Evolutionary conservation across 1,140 invertebrate species (phyloP).

Genomic region (Monomorium pharaonis): DNA sequence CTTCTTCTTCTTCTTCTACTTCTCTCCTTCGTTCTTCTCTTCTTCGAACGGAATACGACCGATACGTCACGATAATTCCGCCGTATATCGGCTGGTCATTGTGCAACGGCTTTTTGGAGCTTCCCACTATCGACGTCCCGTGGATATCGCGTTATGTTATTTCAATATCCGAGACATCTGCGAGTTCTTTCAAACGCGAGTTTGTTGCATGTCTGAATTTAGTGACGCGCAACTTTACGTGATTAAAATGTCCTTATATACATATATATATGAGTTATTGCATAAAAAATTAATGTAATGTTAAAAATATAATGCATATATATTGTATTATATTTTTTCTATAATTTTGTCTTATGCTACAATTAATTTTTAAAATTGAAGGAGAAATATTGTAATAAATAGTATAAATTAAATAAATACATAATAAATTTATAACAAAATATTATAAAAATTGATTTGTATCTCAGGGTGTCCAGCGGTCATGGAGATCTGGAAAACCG

Average conservation of each 20-base stretch:
- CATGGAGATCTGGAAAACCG: no score
- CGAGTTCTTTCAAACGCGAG: not conserved
- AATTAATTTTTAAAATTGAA: not conserved
- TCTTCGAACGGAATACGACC: constrained; percentile 52
- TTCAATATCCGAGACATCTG: constrained; percentile 25
- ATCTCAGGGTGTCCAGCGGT: no score
- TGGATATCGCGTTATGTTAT: not conserved
- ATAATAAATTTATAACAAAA: not conserved
- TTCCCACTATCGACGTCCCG: not conserved
- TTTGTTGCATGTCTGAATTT: constrained; percentile 1
- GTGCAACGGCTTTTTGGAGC: constrained; percentile 19
- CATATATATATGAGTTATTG: not conserved
- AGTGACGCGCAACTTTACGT: not conserved
- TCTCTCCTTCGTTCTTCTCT: constrained; percentile 16
- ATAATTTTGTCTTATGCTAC: no score
- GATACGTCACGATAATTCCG: constrained; percentile 55
- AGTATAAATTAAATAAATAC: not conserved
- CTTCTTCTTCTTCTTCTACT: not conserved
- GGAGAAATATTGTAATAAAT: not conserved
- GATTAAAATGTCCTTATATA: not conserved
- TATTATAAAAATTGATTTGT: no score
- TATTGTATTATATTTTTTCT: no score
- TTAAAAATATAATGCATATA: no score
- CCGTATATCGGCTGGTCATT: constrained; percentile 40
- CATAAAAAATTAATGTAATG: not conserved